Evolutionary conservation across 2,113 vertebrate genomes (phyloP).

Genomic region (Gopherus evgoodei): DNA sequence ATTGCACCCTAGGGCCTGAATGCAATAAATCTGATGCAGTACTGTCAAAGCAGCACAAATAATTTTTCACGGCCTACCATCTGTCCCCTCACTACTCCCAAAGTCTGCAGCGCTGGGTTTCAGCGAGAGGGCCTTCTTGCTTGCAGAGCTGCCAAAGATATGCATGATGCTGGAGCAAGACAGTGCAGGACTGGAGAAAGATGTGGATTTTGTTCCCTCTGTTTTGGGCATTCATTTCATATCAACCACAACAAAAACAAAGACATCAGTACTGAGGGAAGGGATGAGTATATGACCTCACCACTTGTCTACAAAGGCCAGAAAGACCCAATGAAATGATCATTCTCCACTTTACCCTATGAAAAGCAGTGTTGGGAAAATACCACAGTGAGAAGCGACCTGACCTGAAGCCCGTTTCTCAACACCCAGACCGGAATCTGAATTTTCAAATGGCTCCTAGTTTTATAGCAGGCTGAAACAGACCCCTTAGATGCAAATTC

Average conservation of each 20-base stretch:
- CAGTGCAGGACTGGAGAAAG: background rate
- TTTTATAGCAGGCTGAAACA: background rate
- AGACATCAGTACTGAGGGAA: background rate
- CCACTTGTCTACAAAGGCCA: background rate
- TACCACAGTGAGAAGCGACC: background rate
- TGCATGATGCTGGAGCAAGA: background rate
- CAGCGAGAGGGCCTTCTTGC: background rate
- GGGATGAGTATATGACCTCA: background rate
- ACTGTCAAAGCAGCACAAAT: accelerated
- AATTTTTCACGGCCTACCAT: background rate
- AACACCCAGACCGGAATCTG: background rate
- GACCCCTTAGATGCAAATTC: background rate
- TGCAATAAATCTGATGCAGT: accelerated
- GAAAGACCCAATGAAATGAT: background rate
- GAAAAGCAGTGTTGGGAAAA: background rate
- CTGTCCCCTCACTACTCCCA: background rate
- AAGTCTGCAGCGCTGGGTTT: background rate
- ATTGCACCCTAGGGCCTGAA: accelerated
- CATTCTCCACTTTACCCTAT: background rate
- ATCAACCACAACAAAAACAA: background rate
- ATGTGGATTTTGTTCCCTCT: background rate
- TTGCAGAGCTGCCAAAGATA: background rate
- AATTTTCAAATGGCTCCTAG: background rate
- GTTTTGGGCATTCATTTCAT: background rate
- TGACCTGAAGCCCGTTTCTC: background rate